Conservation (phyloP, 1,140 invertebrate genomes). For the Megathymus violae region DNA sequence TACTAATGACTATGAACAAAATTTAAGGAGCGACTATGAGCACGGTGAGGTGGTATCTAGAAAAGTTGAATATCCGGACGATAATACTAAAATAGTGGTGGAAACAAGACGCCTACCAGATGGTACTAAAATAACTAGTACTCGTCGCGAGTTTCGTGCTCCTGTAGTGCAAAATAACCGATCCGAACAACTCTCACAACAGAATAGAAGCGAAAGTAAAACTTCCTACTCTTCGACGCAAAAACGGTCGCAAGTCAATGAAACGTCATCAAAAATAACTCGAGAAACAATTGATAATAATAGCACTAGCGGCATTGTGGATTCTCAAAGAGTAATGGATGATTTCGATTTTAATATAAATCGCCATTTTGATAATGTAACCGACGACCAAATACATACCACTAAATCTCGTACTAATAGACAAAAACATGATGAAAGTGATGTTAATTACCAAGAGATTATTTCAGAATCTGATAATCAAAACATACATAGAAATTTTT, state of each 20-base stretch:
- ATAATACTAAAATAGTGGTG: slow-evolving; percentile 86
- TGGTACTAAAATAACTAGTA: slow-evolving; percentile 86
- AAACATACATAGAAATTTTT: slow-evolving; percentile 15
- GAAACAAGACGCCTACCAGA: slow-evolving; percentile 87
- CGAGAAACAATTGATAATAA: slow-evolving; percentile 49
- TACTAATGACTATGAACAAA: slow-evolving; percentile 55
- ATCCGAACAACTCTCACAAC: slow-evolving; percentile 60
- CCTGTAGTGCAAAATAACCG: slow-evolving; percentile 58
- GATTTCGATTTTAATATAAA: slow-evolving; percentile 66
- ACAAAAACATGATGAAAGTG: slow-evolving; percentile 25
- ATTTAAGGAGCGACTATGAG: slow-evolving; percentile 51
- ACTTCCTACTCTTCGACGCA: slow-evolving; percentile 51
- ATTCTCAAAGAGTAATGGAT: slow-evolving; percentile 66
- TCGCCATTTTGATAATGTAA: slow-evolving; percentile 39
- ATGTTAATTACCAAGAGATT: slow-evolving; percentile 23
- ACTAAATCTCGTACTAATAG: slow-evolving; percentile 20
- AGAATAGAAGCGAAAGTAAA: slow-evolving; percentile 62
- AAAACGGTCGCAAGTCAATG: slow-evolving; percentile 51
- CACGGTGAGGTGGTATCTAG: slow-evolving; percentile 81
- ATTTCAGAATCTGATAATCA: slow-evolving; percentile 19
- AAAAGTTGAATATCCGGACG: slow-evolving; percentile 85
- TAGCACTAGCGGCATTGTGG: slow-evolving; percentile 61
- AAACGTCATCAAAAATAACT: slow-evolving; percentile 56
- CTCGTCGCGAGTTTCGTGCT: slow-evolving; percentile 85
- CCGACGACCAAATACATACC: slow-evolving; percentile 31